phyloP scores from a whole-genome alignment of 2,113 vertebrate species.

The Paradisaea rubra region DNA sequence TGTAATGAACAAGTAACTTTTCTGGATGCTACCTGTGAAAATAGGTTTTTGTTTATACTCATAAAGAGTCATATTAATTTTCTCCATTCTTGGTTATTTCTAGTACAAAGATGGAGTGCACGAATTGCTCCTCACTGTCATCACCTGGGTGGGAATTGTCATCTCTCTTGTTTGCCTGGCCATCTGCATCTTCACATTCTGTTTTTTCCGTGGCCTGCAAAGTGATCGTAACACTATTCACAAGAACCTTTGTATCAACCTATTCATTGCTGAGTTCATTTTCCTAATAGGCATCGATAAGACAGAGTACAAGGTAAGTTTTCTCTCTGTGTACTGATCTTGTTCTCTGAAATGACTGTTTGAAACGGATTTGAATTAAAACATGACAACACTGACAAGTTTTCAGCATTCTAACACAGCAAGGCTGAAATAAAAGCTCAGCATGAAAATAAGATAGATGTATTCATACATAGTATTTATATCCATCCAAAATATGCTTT shows the following conservation, averaged over 20 bases:
- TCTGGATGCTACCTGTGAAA: conserved; percentile 25
- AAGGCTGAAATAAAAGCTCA: conserved; percentile 51
- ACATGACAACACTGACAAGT: conserved; percentile 26
- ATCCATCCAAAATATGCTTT: conserved; percentile 20
- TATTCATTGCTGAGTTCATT: conserved; percentile 97
- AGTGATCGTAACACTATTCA: conserved; percentile 98
- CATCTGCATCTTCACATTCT: conserved; percentile 99
- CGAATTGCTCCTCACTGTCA: conserved; percentile 88
- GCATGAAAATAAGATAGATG: conserved; percentile 56
- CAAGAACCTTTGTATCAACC: conserved; percentile 98
- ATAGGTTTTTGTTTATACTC: conserved; percentile 27
- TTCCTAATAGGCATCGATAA: conserved; percentile 97
- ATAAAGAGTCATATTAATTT: conserved; percentile 51
- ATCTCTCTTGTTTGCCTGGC: conserved; percentile 94
- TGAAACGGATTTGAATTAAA: conserved; percentile 62
- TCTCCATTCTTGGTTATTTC: conserved; percentile 52
- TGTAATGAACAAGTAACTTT: conserved; percentile 23
- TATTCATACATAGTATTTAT: conserved; percentile 32
- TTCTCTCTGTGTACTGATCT: conserved; percentile 53
- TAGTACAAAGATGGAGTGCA: conserved; percentile 84
- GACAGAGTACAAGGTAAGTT: conserved; percentile 88
- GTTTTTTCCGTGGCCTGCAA: conserved; percentile 97
- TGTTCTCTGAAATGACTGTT: conserved; percentile 52
- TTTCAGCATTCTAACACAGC: conserved; percentile 61
- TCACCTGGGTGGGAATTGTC: conserved; percentile 94